Evolutionary conservation across 2,888 invertebrate genomes (phyloP), one percentile per base, ranked within the genome.

Genomic region (Drosophila percnosoma): DNA sequence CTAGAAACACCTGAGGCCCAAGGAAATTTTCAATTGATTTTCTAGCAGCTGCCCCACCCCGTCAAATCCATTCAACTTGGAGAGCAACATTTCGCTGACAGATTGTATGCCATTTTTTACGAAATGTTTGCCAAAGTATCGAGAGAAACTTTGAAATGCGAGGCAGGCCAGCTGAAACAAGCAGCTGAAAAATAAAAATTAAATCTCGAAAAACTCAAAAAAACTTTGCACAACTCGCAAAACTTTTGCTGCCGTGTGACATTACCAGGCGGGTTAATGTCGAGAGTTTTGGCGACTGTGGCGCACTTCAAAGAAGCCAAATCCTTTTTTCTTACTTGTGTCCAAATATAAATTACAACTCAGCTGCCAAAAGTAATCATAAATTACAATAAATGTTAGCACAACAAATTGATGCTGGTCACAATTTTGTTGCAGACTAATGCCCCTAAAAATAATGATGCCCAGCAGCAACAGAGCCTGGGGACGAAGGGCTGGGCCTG

Each of bases 101-200:
- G 87, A 87, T 87, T 87, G 87, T 88, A 87, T 88, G 87, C 88
- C 78, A 87, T 88, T 87, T 87, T 83, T 85, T 73, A 75, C 62
- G 55, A 63, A 80, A 75, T 83, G 74, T 82, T 81, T 84, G 86
- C 85, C 83, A 87, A 84, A 88, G 83, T 88, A 86, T 84, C 78
- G 82, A 55, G 78, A 45, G 67, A 78, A 87, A 87, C 76, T 87
- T 87, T 87, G 58, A 73, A 79, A 79, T 79, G 74, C 71, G 68
- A 73, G 54, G 59, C 61, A 75, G 82, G 72, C 80, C 85, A 83
- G 79, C 85, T 87, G 83, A 85, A 85, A 84, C 84, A 84, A 86
- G 80, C 83, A 83, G 75, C 75, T 83, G 69, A 80, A 83, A 83
- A 48, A 55, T 13, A 59, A 52, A 65, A 61, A 58, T 38, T 52